phyloP scores from a whole-genome alignment of 2,797 vertebrate genomes.

The Mionectes olivaceus region DNA sequence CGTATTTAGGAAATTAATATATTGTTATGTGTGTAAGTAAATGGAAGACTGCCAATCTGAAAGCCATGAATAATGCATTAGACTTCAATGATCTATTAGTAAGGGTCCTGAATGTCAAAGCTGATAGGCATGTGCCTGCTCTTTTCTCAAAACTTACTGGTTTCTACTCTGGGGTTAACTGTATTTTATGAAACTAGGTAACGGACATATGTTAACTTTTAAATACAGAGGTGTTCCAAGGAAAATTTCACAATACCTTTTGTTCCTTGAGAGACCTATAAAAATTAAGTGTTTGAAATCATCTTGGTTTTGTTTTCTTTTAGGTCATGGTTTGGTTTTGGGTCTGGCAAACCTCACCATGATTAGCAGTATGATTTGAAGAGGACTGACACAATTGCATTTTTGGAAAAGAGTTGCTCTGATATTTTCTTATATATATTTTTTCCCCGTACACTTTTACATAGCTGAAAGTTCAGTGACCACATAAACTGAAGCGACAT shows the following conservation, averaged over 20 bases:
- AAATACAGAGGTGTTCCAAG: conserved; percentile 17
- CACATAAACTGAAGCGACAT: not conserved
- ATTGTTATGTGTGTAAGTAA: not conserved
- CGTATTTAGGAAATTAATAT: not conserved
- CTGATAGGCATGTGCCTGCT: not conserved
- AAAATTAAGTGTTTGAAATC: not conserved
- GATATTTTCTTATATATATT: not conserved
- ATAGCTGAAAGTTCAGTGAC: not conserved
- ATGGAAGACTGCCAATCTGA: not conserved
- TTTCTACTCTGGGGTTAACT: not conserved
- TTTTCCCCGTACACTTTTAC: not conserved
- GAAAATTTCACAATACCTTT: conserved; percentile 17
- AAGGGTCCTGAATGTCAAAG: not conserved
- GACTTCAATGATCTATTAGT: conserved; percentile 15
- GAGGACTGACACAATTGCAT: not conserved
- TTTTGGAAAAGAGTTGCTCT: conserved; percentile 13
- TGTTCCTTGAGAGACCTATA: conserved; percentile 5
- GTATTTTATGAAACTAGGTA: not conserved
- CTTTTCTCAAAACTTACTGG: not conserved
- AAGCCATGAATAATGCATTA: conserved; percentile 10
- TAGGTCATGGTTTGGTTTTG: not conserved
- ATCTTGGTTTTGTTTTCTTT: conserved; percentile 20
- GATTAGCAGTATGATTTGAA: not conserved
- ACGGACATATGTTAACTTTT: not conserved
- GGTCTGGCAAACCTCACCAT: conserved; percentile 25